These are phyloP conservation scores for Apodemus agrarius DNA, from an alignment of 2,797 vertebrate species.

Conservation along the genomic window DNA sequence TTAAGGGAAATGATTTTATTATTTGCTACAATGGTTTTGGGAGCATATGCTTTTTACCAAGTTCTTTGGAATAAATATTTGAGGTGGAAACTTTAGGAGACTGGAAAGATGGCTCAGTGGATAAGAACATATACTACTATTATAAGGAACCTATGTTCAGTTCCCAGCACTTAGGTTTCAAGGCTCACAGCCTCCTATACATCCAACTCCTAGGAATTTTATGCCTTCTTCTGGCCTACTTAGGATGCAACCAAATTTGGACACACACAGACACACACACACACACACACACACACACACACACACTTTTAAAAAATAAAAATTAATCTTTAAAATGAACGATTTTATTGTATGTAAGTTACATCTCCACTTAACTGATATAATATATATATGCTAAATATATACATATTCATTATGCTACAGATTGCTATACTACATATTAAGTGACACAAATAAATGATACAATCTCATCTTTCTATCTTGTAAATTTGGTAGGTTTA, in stretches of 20 bases:
- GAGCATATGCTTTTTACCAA: background rate
- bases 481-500: constrained; percentile 12
- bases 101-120: too few relatives aligned
- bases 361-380: background rate
- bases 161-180: background rate
- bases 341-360: background rate
- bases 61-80: background rate
- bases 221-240: background rate
- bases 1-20: background rate
- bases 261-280: background rate
- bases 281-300: too few relatives aligned
- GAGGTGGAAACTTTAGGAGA: background rate
- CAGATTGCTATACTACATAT: background rate
- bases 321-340: background rate
- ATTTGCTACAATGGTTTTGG: background rate
- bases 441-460: constrained; percentile 28
- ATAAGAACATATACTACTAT: background rate
- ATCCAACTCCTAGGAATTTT: too few relatives aligned
- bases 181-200: too few relatives aligned
- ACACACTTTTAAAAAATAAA: background rate
- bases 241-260: background rate
- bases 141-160: background rate
- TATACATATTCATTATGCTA: background rate
- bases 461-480: constrained; percentile 12
- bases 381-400: background rate